Evolutionary conservation across 2,888 invertebrate species (phyloP).

Genomic region (Tipula helvola): DNA sequence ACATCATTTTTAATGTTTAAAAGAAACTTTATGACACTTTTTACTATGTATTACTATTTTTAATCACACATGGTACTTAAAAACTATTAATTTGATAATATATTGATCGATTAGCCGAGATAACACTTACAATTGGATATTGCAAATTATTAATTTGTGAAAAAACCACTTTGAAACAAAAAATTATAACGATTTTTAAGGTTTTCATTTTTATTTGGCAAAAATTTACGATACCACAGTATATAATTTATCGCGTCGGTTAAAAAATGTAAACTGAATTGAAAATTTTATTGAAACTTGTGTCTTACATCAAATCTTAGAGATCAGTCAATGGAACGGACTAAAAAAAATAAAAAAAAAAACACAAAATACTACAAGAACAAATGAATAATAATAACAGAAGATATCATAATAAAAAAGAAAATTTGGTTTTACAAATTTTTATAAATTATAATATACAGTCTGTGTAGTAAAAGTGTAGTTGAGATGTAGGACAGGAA

Average conservation of each 20-base stretch:
- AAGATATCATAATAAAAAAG: neutral
- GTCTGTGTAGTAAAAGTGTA: neutral
- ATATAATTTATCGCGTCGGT: neutral
- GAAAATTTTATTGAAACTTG: neutral
- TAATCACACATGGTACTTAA: neutral
- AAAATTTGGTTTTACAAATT: neutral
- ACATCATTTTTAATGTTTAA: neutral
- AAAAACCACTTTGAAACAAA: neutral
- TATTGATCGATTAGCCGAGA: neutral
- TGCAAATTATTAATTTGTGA: slow-evolving; percentile 1
- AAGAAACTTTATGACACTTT: neutral
- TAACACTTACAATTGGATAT: neutral
- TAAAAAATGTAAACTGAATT: neutral
- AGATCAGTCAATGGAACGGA: neutral
- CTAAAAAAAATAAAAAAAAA: neutral
- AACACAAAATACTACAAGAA: neutral
- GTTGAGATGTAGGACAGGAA: neutral
- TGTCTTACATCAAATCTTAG: neutral
- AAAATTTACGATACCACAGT: neutral
- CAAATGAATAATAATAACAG: neutral
- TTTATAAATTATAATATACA: neutral
- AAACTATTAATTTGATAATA: neutral
- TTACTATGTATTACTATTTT: neutral
- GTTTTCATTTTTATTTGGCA: neutral
- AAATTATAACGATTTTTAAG: neutral